phyloP scores from a whole-genome alignment of 23 tunicate species.

The Ascidia mentula region DNA sequence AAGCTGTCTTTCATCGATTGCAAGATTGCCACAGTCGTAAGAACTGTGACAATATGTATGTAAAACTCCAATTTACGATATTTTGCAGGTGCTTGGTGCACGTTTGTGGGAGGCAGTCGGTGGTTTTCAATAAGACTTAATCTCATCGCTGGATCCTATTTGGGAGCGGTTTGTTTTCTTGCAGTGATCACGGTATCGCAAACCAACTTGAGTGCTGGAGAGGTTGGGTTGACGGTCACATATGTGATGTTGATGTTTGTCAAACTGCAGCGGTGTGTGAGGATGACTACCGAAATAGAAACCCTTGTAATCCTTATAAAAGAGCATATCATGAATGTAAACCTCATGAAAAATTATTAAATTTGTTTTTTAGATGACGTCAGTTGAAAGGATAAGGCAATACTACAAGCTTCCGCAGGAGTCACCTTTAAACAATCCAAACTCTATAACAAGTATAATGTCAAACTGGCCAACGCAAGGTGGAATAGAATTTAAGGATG shows the following conservation, averaged over 20 bases:
- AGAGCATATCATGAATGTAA: too few species aligned
- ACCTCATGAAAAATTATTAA: not conserved
- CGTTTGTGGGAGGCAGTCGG: constrained; percentile 40
- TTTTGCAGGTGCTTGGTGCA: constrained; percentile 72
- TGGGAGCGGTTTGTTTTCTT: constrained; percentile 37
- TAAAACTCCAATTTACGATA: too few species aligned
- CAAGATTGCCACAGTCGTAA: constrained; percentile 87
- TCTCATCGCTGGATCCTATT: constrained; percentile 40
- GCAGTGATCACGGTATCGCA: constrained; percentile 24
- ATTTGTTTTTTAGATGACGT: constrained; percentile 64
- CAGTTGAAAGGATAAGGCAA: constrained; percentile 85
- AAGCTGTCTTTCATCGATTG: constrained; percentile 32
- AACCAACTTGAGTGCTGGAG: constrained; percentile 33
- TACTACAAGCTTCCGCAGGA: constrained; percentile 56
- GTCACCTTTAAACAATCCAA: constrained; percentile 22
- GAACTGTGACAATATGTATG: too few species aligned
- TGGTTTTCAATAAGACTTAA: constrained; percentile 88
- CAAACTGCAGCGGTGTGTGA: constrained; percentile 72
- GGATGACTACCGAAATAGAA: constrained; percentile 77
- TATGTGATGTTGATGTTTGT: constrained; percentile 50
- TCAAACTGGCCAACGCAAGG: constrained; percentile 63
- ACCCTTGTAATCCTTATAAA: constrained; percentile 47
- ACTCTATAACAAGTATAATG: constrained; percentile 19
- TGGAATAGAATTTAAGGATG: constrained; percentile 26
- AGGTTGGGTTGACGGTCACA: constrained; percentile 75